Conservation (phyloP, 2,797 vertebrate genomes). For the Dromococcyx pavoninus region DNA sequence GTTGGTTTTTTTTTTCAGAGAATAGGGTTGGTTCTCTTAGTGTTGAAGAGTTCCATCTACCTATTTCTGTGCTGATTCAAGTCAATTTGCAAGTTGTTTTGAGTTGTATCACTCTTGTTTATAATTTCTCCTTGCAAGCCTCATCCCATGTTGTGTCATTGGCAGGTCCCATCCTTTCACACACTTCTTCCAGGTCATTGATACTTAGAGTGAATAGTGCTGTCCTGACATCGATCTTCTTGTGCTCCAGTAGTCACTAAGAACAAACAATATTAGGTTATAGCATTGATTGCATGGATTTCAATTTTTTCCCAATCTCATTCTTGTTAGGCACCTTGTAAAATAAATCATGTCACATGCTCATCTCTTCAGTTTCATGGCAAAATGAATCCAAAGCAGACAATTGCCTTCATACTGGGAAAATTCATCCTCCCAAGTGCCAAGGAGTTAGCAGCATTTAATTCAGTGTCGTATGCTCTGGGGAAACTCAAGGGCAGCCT, state of each 20-base stretch:
- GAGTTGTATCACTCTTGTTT: not conserved
- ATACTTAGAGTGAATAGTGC: conserved; percentile 64
- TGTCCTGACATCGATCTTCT: conserved; percentile 70
- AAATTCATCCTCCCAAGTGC: not conserved
- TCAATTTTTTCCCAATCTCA: conserved; percentile 56
- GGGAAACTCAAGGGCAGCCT: not conserved
- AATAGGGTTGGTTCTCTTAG: not conserved
- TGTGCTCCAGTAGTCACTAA: conserved; percentile 62
- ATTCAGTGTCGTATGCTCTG: not conserved
- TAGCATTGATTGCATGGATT: conserved; percentile 74
- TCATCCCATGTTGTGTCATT: not conserved
- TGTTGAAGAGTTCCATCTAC: not conserved
- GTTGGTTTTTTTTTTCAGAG: rapidly evolving
- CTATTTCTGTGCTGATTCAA: not conserved
- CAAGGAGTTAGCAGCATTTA: not conserved
- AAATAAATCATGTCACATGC: conserved; percentile 9
- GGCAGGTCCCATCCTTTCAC: not conserved
- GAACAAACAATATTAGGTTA: conserved; percentile 70
- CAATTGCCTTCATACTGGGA: not conserved
- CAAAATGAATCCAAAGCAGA: not conserved
- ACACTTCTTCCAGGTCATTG: conserved; percentile 55
- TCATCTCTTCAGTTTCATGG: not conserved
- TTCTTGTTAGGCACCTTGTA: conserved; percentile 60
- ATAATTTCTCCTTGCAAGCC: not conserved
- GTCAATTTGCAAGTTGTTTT: too few relatives aligned